Evolutionary conservation across 2,113 vertebrate species (phyloP).

Genomic region (Mus pahari): DNA sequence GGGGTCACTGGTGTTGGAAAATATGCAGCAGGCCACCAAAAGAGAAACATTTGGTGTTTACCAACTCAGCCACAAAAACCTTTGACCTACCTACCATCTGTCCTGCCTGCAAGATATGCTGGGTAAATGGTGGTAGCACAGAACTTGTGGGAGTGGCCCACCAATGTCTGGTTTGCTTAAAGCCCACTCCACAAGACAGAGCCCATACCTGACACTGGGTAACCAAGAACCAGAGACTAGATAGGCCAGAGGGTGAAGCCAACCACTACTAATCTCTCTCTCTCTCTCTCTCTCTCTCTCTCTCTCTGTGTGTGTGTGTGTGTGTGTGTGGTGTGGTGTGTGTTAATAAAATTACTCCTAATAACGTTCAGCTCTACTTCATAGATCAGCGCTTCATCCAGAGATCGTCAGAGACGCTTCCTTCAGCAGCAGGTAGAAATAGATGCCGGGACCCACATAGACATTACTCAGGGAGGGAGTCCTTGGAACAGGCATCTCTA

Average conservation of each 20-base stretch:
- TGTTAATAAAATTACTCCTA: background rate
- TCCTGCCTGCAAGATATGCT: background rate
- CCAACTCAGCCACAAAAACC: background rate
- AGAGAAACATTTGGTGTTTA: background rate
- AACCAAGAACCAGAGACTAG: background rate
- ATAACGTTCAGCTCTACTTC: background rate
- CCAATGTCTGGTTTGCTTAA: background rate
- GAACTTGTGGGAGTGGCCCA: background rate
- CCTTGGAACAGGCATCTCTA: too few species aligned
- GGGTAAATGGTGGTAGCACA: background rate
- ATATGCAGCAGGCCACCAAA: background rate
- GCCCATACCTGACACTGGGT: background rate
- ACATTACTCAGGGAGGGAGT: too few species aligned
- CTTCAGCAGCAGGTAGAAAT: background rate
- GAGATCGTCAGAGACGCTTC: background rate
- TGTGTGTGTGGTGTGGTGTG: too few species aligned
- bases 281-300: too few species aligned
- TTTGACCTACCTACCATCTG: background rate
- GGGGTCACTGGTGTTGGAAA: background rate
- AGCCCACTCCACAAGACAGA: background rate
- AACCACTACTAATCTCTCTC: background rate
- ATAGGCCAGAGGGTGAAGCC: too few species aligned
- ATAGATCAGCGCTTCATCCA: background rate
- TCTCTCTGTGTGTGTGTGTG: too few species aligned
- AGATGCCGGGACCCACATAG: too few species aligned